phyloP scores from a whole-genome alignment of 2,797 vertebrate species.

The Pteronotus mesoamericanus region DNA sequence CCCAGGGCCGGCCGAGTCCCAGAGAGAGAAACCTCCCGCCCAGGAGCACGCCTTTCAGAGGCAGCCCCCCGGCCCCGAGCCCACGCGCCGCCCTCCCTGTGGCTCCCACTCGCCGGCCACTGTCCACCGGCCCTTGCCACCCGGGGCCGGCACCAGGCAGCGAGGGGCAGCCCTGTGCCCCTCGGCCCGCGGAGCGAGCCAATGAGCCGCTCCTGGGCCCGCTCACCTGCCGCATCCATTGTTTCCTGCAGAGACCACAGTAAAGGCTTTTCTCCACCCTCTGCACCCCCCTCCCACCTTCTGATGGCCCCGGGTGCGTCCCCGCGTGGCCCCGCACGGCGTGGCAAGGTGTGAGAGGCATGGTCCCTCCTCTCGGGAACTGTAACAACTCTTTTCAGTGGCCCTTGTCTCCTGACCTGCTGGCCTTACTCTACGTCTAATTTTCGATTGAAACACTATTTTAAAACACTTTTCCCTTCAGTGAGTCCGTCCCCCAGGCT shows the following conservation, averaged over 20 bases:
- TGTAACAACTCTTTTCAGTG: background rate
- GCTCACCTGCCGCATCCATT: fast-evolving
- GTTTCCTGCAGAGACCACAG: background rate
- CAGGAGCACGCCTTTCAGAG: background rate
- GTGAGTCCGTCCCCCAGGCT: background rate
- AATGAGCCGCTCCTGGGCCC: fast-evolving
- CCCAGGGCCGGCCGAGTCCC: background rate
- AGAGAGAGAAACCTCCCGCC: background rate
- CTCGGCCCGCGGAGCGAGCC: fast-evolving
- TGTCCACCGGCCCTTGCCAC: background rate
- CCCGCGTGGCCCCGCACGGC: fast-evolving
- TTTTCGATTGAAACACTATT: background rate
- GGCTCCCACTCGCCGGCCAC: background rate
- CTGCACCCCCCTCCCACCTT: background rate
- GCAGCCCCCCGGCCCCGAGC: background rate
- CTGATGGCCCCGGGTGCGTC: background rate
- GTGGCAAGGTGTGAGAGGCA: fast-evolving
- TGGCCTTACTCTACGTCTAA: background rate
- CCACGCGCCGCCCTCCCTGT: fast-evolving
- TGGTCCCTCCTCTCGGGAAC: background rate
- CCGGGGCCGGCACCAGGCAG: background rate
- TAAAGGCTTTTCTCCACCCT: fast-evolving
- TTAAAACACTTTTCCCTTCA: background rate
- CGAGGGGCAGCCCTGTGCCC: background rate
- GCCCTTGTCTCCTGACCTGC: background rate